Evolutionary conservation across 2,113 vertebrate genomes (phyloP).

Genomic region (Anser brachyrhynchus): DNA sequence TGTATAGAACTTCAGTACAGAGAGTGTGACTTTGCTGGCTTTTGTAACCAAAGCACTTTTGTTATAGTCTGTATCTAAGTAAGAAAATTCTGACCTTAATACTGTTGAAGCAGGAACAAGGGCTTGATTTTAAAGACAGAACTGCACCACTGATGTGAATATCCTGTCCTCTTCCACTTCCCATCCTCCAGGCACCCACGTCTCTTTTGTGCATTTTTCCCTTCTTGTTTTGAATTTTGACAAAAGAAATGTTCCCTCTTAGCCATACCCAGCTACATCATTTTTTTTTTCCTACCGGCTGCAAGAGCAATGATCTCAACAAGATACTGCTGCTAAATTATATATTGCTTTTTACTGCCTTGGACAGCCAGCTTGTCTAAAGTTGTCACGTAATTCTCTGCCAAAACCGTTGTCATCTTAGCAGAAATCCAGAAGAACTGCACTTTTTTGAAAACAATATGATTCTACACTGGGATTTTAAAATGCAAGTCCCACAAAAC

Average conservation of each 20-base stretch:
- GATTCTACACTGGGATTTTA: neutral
- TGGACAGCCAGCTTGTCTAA: conserved; percentile 37
- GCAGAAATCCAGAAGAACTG: neutral
- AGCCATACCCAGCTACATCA: neutral
- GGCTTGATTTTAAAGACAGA: neutral
- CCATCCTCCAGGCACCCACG: neutral
- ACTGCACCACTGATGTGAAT: neutral
- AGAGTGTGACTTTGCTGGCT: neutral
- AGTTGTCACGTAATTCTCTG: conserved; percentile 55
- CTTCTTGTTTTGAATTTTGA: neutral
- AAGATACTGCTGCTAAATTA: conserved; percentile 56
- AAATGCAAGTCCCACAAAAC: neutral
- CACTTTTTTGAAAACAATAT: neutral
- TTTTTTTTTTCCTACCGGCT: neutral
- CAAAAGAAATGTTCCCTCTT: neutral
- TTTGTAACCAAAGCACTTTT: neutral
- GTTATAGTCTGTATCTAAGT: neutral
- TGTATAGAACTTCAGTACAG: neutral
- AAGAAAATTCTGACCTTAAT: neutral
- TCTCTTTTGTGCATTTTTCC: neutral
- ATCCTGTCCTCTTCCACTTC: neutral
- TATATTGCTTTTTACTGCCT: conserved; percentile 31
- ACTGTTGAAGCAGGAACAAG: neutral
- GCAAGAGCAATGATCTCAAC: conserved; percentile 45
- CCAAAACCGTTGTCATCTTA: conserved; percentile 39